Evolutionary conservation across 2,888 invertebrate genomes (phyloP), one percentile per base, ranked within the genome.

Genomic region (Hirtodrosophila alboralis): DNA sequence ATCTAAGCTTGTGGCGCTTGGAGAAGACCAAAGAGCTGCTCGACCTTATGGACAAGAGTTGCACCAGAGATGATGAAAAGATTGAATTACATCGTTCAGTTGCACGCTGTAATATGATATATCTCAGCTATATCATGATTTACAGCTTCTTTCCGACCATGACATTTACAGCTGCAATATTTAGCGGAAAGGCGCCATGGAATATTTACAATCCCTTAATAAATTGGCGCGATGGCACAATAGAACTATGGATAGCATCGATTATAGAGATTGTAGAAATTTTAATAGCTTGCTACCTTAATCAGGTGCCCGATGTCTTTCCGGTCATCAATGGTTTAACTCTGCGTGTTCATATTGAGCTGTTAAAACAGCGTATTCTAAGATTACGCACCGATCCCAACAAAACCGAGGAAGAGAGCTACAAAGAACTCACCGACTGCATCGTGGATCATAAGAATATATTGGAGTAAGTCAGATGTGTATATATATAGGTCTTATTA

Each of bases 371-470:
- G 12, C 36, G 47, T 7, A 14, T 47, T 5, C 12, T 26, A 6
- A 27, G 21, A 12, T 18, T 47, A n/a, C 47, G 47, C 8, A 27
- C 5, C 0, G 47, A 37, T 36, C 8, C 27, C 2, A 4, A 10
- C 4, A 28, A 28, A 28, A 28, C 5, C 18, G 36, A 47, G 9
- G 28, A 28, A 1, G 16, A 47, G 12, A 18, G 6, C 16, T 47
- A 47, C 28, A 7, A 16, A 8, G 37, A 47, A 2, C 47, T 47
- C 7, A 27, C 10, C 1, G 18, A 1, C 8, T 47, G 47, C 28
- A 47, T 47, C 12, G 37, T 28, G 9, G 47, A 47, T 12, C 37
- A 47, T 8, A 47, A 18, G 1, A 4, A 14, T 1, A 47, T 37
- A 4, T 1, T 47, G 12, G 18, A 47, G 47, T 45, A 27, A 45